Base-by-base conservation (phyloP, 2,888 invertebrate species). In the Drosophila recens region DNA sequence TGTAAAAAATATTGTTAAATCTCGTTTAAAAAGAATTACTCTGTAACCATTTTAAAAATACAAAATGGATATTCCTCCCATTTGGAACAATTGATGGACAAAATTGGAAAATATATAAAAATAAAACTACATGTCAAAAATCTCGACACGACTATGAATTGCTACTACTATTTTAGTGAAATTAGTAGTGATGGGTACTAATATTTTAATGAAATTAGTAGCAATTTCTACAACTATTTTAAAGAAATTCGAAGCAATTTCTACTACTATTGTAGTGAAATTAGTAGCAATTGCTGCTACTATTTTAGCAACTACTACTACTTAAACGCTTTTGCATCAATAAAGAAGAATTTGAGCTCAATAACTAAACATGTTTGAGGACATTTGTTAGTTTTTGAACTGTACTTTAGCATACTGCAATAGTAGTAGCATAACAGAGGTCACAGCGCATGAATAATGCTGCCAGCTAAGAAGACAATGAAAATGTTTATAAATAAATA, bases 401-500 rank as follows among this genome's bases (percentile, higher is more conserved):
- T 51, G 17, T 64, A 43, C 54, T 74, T 76, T 64, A 23, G 56
- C 43, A 45, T 45, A 33, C 58, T 53, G 65, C 30, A 30, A 57
- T 38, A 38, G 38, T 38, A 75, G 75, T 58, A 58, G 75, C 58
- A 58, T 38, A 30, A 33, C 72, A 62, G 71, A 61, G 72, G 72
- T 65, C 49, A 61, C 59, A 54, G 48, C 53, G 49, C 59, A 73
- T 75, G 74, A 74, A 75, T 79, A 75, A 79, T 79, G 75, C 64
- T 38, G 17, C 9, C 38, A 43, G 64, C 71, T 70, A 77, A 75
- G 66, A 70, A 77, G 75, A 75, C 76, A 79, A 65, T 79, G 65
- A 68, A 79, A 76, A 74, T 80, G 80, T 67, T 75, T 75, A 62
- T 75, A 69, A 69, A 77, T 63, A 69, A 69, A 77, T 59, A 69